Conservation (phyloP, 1,140 invertebrate species). For the Adelges cooleyi region DNA sequence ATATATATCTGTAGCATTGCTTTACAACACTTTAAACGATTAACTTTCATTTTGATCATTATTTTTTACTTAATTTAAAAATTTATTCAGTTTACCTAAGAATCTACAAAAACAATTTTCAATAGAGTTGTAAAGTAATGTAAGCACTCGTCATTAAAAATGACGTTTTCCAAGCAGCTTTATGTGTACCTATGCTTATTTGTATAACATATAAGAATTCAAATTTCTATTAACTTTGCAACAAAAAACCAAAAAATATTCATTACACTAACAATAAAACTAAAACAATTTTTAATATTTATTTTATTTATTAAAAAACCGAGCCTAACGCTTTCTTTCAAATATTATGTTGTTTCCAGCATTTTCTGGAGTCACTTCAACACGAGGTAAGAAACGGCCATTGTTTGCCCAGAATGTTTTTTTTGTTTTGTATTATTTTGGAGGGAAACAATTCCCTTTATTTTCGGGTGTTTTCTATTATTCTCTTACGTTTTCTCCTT, state of each 20-base stretch:
- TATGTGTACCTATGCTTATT: constrained; percentile 28
- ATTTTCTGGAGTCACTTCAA: constrained; percentile 31
- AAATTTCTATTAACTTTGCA: constrained; percentile 2
- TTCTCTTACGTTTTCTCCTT: constrained; percentile 6
- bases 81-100: too few relatives aligned
- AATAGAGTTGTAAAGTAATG: constrained; percentile 2
- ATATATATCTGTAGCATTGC: background rate
- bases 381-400: constrained; percentile 30
- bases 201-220: constrained; percentile 15
- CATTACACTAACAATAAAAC: too few relatives aligned
- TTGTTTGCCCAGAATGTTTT: constrained; percentile 26
- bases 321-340: constrained; percentile 28
- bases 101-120: too few relatives aligned
- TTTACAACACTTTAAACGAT: background rate
- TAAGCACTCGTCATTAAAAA: constrained; percentile 1
- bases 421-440: constrained; percentile 28
- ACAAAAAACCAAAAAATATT: background rate
- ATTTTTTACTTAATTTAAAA: too few relatives aligned
- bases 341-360: constrained; percentile 30
- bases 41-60: too few relatives aligned
- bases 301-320: background rate
- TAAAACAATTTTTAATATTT: background rate
- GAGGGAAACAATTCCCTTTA: background rate
- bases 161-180: constrained; percentile 21
- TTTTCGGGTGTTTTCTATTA: constrained; percentile 21